Evolutionary conservation across 2,888 invertebrate species (phyloP), one percentile per base, ranked within the genome.

Genomic region (Ophioninae sp.): DNA sequence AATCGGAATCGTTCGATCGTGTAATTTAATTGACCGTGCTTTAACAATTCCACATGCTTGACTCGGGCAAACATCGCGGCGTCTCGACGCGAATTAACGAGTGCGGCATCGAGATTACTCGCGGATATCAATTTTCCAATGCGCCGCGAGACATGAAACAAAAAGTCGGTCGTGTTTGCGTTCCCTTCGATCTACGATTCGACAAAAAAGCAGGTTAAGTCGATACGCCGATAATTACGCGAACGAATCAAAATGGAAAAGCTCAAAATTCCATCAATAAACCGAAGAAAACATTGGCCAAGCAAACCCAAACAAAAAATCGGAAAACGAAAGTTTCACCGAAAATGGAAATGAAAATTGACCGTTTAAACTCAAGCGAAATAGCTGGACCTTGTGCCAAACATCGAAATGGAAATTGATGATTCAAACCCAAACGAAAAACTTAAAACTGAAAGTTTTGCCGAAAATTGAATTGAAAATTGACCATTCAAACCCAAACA

Each of bases 11-110:
- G 50, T 21, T 37, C 56, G 39, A 67, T 41, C 75, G 75, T 57
- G 6, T 67, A 67, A 76, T 76, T 76, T 57, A 67, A 67, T 67
- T 76, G 65, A 30, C 37, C 56, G 57, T 39, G 73, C 37, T 75
- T 37, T 56, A 7, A 41, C 57, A 37, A 50, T 64, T 21, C 23
- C 57, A 56, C 56, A 23, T 41, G 57, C n/a, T 65, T 57, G 7
- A 67, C 41, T 57, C 67, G 20, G 20, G 67, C 37, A 76, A 57
- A 65, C 67, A 56, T 67, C 17, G 59, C 20, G n/a, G 57, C 7
- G 39, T 57, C 65, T 65, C 65, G 65, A 20, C 64, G 17, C 21
- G 37, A 7, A 41, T 65, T 57, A 70, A 57, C 13, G 21, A 70
- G n/a, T 10, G 57, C 69, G 37, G 37, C 61, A 73, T 74, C 44